These are phyloP conservation scores for Perognathus longimembris DNA, from an alignment of 2,113 vertebrate species.

Conservation along the genomic window DNA sequence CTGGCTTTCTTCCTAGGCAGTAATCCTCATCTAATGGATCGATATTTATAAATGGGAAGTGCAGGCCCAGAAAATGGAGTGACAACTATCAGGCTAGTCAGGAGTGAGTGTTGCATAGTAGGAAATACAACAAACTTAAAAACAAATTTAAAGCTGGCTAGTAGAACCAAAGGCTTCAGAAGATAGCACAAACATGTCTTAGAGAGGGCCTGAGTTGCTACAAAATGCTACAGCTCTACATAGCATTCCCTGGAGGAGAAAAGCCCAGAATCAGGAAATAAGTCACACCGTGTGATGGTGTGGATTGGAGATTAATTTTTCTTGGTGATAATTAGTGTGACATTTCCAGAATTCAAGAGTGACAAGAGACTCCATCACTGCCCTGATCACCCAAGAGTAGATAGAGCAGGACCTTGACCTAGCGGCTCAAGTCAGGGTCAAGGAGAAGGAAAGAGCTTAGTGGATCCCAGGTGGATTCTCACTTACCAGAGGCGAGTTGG, in stretches of 20 bases:
- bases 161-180: neutral
- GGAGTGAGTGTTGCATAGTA: fast-evolving
- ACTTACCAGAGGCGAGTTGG: conserved; percentile 35
- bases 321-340: conserved; percentile 11
- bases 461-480: neutral
- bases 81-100: neutral
- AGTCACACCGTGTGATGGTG: neutral
- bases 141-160: neutral
- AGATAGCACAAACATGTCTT: neutral
- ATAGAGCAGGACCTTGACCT: conserved; percentile 21
- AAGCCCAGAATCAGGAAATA: conserved; percentile 23
- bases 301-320: neutral
- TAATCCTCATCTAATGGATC: neutral
- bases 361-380: neutral
- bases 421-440: neutral
- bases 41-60: neutral
- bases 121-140: neutral
- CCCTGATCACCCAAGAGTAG: conserved; percentile 39
- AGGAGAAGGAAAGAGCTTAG: neutral
- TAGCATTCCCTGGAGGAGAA: neutral
- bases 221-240: neutral
- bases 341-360: neutral
- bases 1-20: neutral
- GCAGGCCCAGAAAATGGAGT: neutral
- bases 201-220: neutral